phyloP scores from a whole-genome alignment of 2,888 invertebrate genomes.

The Orthosia incerta region DNA sequence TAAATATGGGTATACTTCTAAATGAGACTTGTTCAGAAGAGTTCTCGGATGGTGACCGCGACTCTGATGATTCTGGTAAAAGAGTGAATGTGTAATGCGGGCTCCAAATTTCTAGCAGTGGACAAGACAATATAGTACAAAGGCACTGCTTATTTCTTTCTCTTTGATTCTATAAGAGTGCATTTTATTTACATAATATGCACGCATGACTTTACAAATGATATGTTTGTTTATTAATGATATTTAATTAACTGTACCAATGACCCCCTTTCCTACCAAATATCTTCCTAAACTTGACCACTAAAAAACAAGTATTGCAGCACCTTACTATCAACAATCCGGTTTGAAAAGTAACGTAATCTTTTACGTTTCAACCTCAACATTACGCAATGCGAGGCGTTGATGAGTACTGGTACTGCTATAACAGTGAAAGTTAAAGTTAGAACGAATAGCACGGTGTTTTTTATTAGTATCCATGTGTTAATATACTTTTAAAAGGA shows the following conservation, averaged over 20 bases:
- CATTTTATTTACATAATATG: too few species aligned
- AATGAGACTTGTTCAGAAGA: too few species aligned
- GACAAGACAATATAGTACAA: too few species aligned
- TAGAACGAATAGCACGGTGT: background rate
- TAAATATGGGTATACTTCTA: too few species aligned
- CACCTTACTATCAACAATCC: conserved; percentile 24
- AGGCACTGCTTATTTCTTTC: too few species aligned
- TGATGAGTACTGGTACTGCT: conserved; percentile 24
- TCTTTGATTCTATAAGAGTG: too few species aligned
- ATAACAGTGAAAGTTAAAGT: conserved; percentile 60
- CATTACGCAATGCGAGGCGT: conserved; percentile 42
- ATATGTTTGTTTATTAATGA: too few species aligned
- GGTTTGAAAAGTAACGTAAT: conserved; percentile 40
- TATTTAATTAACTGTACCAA: background rate
- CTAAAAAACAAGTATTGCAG: background rate
- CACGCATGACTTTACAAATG: too few species aligned
- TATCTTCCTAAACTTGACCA: conserved; percentile 47
- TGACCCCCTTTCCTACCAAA: background rate
- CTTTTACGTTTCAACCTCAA: conserved; percentile 23
- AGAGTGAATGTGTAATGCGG: too few species aligned
- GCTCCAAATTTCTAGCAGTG: too few species aligned
- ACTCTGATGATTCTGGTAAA: too few species aligned
- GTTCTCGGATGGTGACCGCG: too few species aligned
- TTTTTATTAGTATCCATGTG: conserved; percentile 2
- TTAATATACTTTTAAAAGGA: conserved; percentile 6